Evolutionary conservation across 2,113 vertebrate species (phyloP).

Genomic region (Syrrhaptes paradoxus): DNA sequence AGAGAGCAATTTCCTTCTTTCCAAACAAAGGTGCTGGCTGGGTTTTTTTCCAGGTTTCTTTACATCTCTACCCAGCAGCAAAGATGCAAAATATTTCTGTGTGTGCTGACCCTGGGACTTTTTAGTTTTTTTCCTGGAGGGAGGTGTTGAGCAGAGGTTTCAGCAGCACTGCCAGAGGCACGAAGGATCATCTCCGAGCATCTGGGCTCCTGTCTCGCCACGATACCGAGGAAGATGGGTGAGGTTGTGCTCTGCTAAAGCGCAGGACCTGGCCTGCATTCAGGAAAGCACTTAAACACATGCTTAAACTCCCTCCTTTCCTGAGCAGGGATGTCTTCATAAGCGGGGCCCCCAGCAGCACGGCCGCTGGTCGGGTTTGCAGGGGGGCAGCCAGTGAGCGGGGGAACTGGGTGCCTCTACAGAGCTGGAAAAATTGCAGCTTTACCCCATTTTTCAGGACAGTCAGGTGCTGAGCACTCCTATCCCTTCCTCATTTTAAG

Average conservation of each 20-base stretch:
- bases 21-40: neutral
- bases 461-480: neutral
- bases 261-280: neutral
- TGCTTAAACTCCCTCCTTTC: neutral
- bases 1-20: slow-evolving; percentile 13
- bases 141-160: neutral
- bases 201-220: neutral
- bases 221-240: neutral
- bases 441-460: neutral
- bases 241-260: neutral
- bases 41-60: neutral
- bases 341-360: neutral
- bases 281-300: neutral
- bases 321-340: neutral
- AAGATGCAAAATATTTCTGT: neutral
- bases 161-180: neutral
- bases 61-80: neutral
- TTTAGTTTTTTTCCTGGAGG: neutral
- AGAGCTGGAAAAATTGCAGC: neutral
- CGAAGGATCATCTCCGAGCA: neutral
- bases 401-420: neutral
- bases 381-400: neutral
- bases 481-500: accelerated
- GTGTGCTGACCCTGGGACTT: neutral
- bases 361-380: accelerated